A percentile compares a stretch with the other conserved stretches of the same genome.
phyloP scores from a whole-genome alignment of 1,140 invertebrate species.

The Aradophagus sp. region DNA sequence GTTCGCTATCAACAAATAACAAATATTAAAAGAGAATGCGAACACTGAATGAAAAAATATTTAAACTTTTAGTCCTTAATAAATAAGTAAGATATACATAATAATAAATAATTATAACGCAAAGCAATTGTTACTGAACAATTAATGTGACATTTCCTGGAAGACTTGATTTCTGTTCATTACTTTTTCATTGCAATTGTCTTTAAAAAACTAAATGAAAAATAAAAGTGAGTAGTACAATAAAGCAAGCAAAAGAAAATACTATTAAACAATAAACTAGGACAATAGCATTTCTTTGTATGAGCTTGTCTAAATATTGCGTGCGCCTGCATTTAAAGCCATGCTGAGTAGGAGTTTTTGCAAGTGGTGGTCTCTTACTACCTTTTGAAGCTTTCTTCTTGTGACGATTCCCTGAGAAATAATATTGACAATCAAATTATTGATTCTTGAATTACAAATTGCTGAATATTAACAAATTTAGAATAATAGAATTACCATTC shows the following conservation, averaged over 20 bases:
- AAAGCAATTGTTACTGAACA: too few species aligned
- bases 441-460: too few species aligned
- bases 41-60: too few species aligned
- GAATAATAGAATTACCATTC: constrained; percentile 74
- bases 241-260: constrained; percentile 63
- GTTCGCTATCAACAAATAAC: too few species aligned
- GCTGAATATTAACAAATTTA: too few species aligned
- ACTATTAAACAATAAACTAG: constrained; percentile 59
- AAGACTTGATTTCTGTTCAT: too few species aligned
- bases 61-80: constrained; percentile 51
- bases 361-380: constrained; percentile 63
- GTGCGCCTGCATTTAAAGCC: constrained; percentile 60
- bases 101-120: too few species aligned
- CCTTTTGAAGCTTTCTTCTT: constrained; percentile 73
- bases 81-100: too few species aligned
- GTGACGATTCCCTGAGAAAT: constrained; percentile 69
- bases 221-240: constrained; percentile 57
- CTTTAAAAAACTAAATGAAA: constrained; percentile 55
- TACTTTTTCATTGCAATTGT: too few species aligned
- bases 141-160: too few species aligned
- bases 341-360: constrained; percentile 49
- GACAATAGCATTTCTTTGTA: constrained; percentile 59
- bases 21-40: too few species aligned
- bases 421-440: constrained; percentile 6
- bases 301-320: constrained; percentile 57